These are phyloP conservation scores for Drosophila falleni DNA, from an alignment of 2,888 invertebrate species.

Conservation along the genomic window DNA sequence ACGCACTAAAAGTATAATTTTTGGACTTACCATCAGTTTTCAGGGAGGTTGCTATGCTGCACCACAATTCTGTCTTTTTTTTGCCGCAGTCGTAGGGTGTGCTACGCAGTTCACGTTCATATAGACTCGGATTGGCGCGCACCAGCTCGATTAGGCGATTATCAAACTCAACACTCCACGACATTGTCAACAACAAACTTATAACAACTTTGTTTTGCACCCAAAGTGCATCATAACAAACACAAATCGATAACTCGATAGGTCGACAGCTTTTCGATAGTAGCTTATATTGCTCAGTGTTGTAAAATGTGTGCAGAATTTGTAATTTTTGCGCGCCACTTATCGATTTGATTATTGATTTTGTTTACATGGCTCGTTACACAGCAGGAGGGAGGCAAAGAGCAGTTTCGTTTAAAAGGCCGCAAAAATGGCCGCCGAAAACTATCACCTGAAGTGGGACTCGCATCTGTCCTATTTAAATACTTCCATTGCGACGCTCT, in stretches of 20 bases:
- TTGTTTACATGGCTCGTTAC: conserved; percentile 39
- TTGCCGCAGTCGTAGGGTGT: conserved; percentile 68
- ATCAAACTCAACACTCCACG: conserved; percentile 59
- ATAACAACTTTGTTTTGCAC: conserved; percentile 17
- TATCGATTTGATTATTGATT: conserved; percentile 65
- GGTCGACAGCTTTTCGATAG: conserved; percentile 22
- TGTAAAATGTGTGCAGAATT: conserved; percentile 17
- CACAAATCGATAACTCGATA: conserved; percentile 32
- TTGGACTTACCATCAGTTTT: conserved; percentile 71
- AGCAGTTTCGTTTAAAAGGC: conserved; percentile 31
- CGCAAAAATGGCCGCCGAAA: conserved; percentile 87
- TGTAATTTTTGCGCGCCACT: conserved; percentile 48
- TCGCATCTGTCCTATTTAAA: conserved; percentile 93
- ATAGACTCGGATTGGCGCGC: conserved; percentile 74
- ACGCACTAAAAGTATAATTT: background rate
- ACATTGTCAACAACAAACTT: conserved; percentile 35
- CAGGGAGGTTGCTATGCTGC: conserved; percentile 74
- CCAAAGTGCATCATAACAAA: conserved; percentile 42
- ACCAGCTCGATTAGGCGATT: conserved; percentile 72
- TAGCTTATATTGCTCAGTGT: conserved; percentile 13
- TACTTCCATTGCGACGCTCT: conserved; percentile 91
- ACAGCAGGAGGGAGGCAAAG: conserved; percentile 4
- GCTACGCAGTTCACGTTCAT: conserved; percentile 65
- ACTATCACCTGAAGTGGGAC: conserved; percentile 95
- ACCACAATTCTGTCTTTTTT: conserved; percentile 78